A percentile compares a stretch with the other conserved stretches of the same genome.
Evolutionary conservation across 1,140 invertebrate species (phyloP).

Genomic region (Aphelinus atriplicis): DNA sequence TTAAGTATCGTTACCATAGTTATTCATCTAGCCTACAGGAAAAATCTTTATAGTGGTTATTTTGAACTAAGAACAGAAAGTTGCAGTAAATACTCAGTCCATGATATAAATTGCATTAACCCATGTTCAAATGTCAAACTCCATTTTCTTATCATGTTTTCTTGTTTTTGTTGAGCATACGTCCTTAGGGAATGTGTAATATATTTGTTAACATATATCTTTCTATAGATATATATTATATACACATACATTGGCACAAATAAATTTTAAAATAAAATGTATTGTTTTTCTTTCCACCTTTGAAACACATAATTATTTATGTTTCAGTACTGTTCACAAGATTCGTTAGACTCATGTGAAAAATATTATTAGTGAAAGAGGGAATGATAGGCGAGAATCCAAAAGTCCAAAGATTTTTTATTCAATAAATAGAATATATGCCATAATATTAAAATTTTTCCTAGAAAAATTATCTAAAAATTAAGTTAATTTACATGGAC

Average conservation of each 20-base stretch:
- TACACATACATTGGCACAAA: constrained; percentile 37
- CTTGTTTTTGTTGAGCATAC: constrained; percentile 30
- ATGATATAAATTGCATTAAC: no score
- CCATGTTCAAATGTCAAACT: not conserved
- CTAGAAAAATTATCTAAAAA: constrained; percentile 23
- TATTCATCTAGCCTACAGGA: constrained; percentile 13
- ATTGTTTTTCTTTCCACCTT: not conserved
- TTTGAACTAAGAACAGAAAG: not conserved
- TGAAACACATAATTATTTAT: not conserved
- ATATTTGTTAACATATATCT: constrained; percentile 38
- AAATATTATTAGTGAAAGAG: no score
- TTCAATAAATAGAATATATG: constrained; percentile 30
- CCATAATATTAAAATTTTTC: constrained; percentile 34
- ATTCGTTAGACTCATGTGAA: no score
- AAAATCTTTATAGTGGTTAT: constrained; percentile 23
- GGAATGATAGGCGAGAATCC: not conserved
- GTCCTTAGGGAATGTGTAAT: constrained; percentile 40
- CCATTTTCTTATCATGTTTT: not conserved
- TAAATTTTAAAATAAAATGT: constrained; percentile 40
- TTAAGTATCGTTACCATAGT: constrained; percentile 24
- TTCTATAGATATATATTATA: constrained; percentile 37
- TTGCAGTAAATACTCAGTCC: constrained; percentile 9
- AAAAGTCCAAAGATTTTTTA: constrained; percentile 25
- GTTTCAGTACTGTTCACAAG: no score
- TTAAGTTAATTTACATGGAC: constrained; percentile 50